Evolutionary conservation across 2,797 vertebrate genomes (phyloP), one percentile per base, ranked within the genome.

Genomic region (Dromococcyx pavoninus): DNA sequence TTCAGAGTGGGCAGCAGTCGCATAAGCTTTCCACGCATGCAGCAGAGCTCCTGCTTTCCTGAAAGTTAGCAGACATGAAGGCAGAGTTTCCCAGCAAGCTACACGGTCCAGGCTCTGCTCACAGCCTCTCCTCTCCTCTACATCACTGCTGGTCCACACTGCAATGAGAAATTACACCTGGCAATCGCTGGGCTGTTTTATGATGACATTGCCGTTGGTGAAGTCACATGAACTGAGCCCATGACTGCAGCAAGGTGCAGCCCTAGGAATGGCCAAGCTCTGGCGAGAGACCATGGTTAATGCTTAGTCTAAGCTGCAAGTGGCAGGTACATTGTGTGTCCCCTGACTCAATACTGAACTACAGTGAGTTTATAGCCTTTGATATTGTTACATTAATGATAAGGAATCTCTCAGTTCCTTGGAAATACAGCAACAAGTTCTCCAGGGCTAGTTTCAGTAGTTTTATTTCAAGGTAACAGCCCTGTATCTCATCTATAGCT

Each of bases 401-500:
- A 56, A 84, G 94, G 92, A 91, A 89, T 92, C 92, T 91, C 92
- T 69, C 43, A 84, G 70, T 66, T 93, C 79, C 69, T 77, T 92
- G 76, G 73, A 92, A 94, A 91, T 60, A 72, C 54, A 64, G 69
- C 2, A 0, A 53, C 56, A 62, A 60, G 76, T 73, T 94, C 92
- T 86, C 66, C 54, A 57, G 85, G 87, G 76, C 76, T 81, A 58
- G 66, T 91, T 92, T 94, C 82, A 75, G 66, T 58, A 23, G 25
- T 83, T 95, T 93, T 91, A 94, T 91, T 94, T 91, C 82, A 53
- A 84, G 89, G 65, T 95, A 96, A 96, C 82, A 95, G 81, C 76
- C 79, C 89, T 93, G 51, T 93, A 62, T 70, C 62, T 91, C 96
- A 75, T 92, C 94, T 93, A 95, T 91, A 88, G 93, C 95, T 81